These are phyloP conservation scores for Grantiella picta DNA, from an alignment of 2,113 vertebrate genomes.

Conservation along the genomic window DNA sequence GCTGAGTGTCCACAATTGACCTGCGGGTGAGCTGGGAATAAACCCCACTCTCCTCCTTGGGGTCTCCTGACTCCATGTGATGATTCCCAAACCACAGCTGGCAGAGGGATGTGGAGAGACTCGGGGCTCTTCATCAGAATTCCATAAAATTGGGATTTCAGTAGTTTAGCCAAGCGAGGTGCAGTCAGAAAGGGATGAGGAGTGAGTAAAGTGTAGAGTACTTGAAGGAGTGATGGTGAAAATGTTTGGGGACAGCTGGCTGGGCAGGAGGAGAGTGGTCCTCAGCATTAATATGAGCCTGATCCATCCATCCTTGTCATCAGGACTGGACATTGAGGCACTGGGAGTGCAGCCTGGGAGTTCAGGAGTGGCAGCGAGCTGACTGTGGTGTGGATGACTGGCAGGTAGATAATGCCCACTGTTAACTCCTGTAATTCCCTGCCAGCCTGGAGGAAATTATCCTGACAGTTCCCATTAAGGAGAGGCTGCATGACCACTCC, in stretches of 20 bases:
- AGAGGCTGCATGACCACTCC: neutral
- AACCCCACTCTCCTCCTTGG: fast-evolving
- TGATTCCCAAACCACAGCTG: neutral
- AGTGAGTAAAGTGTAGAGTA: fast-evolving
- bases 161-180: fast-evolving
- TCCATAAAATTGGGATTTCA: neutral
- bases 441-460: neutral
- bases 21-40: neutral
- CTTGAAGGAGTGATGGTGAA: neutral
- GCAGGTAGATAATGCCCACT: neutral
- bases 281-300: neutral
- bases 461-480: neutral
- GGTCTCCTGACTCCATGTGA: fast-evolving
- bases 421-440: neutral
- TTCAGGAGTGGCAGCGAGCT: neutral
- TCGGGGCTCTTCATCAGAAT: neutral
- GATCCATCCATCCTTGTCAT: neutral
- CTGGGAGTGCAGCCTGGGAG: neutral
- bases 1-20: neutral
- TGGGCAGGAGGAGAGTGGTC: neutral
- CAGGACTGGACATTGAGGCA: neutral
- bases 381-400: neutral
- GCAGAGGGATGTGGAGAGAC: neutral
- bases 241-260: neutral
- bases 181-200: fast-evolving